These are phyloP conservation scores for Apus apus DNA, from an alignment of 2,113 vertebrate species.

Conservation along the genomic window DNA sequence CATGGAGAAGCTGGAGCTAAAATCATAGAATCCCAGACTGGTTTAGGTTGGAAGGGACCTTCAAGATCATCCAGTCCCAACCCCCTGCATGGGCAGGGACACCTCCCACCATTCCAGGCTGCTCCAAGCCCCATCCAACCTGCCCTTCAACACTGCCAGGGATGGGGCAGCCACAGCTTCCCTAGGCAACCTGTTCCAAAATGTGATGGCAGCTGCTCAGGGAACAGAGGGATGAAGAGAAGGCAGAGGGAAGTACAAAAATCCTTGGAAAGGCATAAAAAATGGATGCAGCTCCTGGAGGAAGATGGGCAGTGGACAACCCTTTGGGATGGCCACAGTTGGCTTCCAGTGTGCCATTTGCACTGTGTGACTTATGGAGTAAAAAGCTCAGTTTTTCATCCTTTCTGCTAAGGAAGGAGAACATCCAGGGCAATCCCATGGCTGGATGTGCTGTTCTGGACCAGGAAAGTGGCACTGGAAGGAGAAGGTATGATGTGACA, in stretches of 20 bases:
- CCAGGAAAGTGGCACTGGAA: neutral
- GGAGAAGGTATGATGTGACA: neutral
- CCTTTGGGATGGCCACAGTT: neutral
- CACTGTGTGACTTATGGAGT: neutral
- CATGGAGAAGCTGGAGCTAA: neutral
- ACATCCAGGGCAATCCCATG: too few relatives aligned
- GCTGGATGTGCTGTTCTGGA: neutral
- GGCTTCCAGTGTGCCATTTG: rapidly evolving
- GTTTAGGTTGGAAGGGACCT: too few relatives aligned
- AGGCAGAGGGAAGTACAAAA: neutral
- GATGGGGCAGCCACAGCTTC: too few relatives aligned
- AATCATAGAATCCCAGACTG: too few relatives aligned
- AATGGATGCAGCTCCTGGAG: neutral
- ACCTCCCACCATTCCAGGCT: too few relatives aligned
- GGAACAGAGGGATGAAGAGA: neutral
- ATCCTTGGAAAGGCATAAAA: neutral
- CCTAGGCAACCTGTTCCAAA: too few relatives aligned
- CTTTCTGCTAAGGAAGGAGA: neutral
- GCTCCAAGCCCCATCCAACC: too few relatives aligned
- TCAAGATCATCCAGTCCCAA: too few relatives aligned
- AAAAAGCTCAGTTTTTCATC: neutral
- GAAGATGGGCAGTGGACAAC: neutral
- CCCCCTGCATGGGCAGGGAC: too few relatives aligned
- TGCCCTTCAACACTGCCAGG: too few relatives aligned
- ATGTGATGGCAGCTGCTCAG: neutral